Percentiles rank a stretch among this genome's conserved stretches.
Evolutionary conservation across 1,140 invertebrate genomes (phyloP).

Genomic region (Cheumatopsyche charites): DNA sequence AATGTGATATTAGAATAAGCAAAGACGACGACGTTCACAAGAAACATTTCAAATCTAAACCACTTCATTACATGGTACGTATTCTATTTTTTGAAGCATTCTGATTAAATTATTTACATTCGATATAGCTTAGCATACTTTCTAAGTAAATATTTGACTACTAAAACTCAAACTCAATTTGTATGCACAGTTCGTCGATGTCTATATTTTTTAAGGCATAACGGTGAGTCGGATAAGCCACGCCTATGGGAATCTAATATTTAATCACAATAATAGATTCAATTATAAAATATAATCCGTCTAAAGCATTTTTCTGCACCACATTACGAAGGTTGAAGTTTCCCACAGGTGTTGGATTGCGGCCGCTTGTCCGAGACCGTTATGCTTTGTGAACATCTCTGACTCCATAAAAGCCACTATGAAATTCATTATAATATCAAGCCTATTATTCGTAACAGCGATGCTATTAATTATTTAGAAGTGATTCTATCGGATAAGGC

Average conservation of each 20-base stretch:
- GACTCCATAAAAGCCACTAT: background rate
- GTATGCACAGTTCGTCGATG: no score
- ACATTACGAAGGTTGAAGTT: constrained; percentile 13
- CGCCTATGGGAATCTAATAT: no score
- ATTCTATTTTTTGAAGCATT: constrained; percentile 12
- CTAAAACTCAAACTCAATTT: no score
- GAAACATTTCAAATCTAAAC: constrained; percentile 11
- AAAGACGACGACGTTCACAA: background rate
- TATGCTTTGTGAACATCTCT: constrained; percentile 26
- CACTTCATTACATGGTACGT: constrained; percentile 59
- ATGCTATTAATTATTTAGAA: background rate
- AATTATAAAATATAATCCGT: no score
- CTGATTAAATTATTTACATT: no score
- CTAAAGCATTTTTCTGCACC: no score
- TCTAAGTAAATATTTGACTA: no score
- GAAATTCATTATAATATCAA: constrained; percentile 11
- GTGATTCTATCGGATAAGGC: background rate
- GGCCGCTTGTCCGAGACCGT: constrained; percentile 33
- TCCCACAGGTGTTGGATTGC: constrained; percentile 26
- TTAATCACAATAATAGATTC: no score
- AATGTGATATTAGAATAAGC: background rate
- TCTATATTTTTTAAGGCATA: no score
- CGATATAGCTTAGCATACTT: no score
- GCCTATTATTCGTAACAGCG: background rate
- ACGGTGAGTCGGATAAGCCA: no score